Evolutionary conservation across 2,797 vertebrate species (phyloP).

Genomic region (Falco rusticolus): DNA sequence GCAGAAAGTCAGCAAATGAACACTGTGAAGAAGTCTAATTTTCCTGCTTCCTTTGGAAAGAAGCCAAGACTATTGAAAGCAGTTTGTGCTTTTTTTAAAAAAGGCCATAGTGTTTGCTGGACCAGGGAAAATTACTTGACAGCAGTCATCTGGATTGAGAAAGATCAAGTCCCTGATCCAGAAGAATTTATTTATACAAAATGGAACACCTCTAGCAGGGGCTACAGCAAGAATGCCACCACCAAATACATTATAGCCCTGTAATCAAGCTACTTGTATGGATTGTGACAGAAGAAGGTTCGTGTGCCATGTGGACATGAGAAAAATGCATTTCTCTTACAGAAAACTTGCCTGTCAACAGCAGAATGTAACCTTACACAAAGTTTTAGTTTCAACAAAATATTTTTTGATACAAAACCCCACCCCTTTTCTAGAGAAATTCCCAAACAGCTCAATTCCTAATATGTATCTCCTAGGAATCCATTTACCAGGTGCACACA

Average conservation of each 20-base stretch:
- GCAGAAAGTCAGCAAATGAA: neutral
- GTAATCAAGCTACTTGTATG: neutral
- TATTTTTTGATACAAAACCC: neutral
- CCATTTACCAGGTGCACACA: neutral
- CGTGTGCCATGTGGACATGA: neutral
- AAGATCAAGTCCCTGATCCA: neutral
- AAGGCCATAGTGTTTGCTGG: neutral
- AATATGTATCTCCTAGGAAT: constrained; percentile 9
- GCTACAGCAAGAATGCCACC: neutral
- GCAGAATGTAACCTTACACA: neutral
- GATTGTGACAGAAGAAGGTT: neutral
- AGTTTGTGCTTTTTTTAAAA: neutral
- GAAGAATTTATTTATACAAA: neutral
- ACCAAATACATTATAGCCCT: neutral
- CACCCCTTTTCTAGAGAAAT: neutral
- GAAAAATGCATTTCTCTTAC: neutral
- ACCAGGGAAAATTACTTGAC: neutral
- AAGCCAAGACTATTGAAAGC: neutral
- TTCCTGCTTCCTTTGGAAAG: constrained; percentile 18
- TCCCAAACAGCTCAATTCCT: neutral
- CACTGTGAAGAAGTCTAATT: neutral
- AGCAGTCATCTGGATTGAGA: neutral
- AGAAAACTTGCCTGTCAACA: neutral
- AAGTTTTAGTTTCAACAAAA: neutral
- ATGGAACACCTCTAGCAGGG: neutral